These are phyloP conservation scores for Bhutanitis thaidina DNA, from an alignment of 2,888 invertebrate species.

Conservation along the genomic window DNA sequence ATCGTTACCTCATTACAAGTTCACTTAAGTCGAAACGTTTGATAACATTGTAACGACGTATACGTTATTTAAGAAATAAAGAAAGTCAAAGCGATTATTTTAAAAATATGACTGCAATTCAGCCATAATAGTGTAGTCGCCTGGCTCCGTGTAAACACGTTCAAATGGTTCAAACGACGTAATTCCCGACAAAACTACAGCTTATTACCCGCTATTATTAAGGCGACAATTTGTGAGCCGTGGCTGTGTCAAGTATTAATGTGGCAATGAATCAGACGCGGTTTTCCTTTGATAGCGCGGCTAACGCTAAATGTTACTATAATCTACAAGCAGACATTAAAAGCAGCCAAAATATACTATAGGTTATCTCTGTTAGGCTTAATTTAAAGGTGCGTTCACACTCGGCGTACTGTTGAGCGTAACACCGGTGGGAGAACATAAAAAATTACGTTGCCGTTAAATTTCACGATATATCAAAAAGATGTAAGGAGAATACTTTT, in stretches of 20 bases:
- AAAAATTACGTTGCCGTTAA: too few species aligned
- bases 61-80: neutral
- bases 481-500: too few species aligned
- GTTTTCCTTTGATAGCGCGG: conserved; percentile 7
- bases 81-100: conserved; percentile 8
- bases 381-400: neutral
- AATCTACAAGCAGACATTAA: conserved; percentile 9
- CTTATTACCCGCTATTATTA: conserved; percentile 50
- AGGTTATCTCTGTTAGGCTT: neutral
- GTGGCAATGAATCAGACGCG: conserved; percentile 20
- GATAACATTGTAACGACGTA: neutral
- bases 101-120: conserved; percentile 17
- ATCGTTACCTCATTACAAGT: neutral
- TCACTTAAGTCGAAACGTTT: neutral
- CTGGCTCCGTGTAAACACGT: conserved; percentile 48
- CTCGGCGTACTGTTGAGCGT: too few species aligned
- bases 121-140: conserved; percentile 28
- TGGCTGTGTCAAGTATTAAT: conserved; percentile 19
- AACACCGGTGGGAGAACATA: too few species aligned
- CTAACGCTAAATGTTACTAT: conserved; percentile 10
- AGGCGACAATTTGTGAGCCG: conserved; percentile 36
- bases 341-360: conserved; percentile 2
- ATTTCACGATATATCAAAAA: too few species aligned
- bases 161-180: conserved; percentile 39
- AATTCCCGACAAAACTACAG: conserved; percentile 41